phyloP scores from a whole-genome alignment of 2,113 vertebrate species.

The Cochlearius cochlearius region DNA sequence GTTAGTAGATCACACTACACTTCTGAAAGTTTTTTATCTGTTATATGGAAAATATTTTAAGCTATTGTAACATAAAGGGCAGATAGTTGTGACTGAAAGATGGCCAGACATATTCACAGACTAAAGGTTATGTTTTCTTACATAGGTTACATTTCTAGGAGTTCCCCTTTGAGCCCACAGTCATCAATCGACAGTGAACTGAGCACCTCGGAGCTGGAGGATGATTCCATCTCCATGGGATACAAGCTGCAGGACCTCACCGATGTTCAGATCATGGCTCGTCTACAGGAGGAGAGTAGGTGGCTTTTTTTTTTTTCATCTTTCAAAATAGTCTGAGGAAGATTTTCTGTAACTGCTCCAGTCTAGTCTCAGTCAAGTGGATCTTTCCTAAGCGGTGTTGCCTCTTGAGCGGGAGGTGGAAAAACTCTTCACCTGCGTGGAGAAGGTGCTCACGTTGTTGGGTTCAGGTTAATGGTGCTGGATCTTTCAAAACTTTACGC shows the following conservation, averaged over 20 bases:
- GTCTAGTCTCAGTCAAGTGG: neutral
- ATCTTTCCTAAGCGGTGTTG: rapidly evolving
- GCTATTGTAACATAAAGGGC: neutral
- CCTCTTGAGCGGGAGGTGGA: neutral
- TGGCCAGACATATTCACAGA: neutral
- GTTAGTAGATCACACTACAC: neutral
- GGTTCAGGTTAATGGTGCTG: neutral
- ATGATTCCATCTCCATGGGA: constrained; percentile 92
- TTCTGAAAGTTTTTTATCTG: neutral
- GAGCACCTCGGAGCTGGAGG: constrained; percentile 89
- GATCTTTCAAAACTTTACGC: neutral
- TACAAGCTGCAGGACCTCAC: constrained; percentile 98
- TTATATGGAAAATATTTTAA: neutral
- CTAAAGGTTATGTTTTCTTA: neutral
- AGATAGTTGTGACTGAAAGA: neutral
- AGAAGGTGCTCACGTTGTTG: rapidly evolving
- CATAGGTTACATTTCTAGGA: constrained; percentile 79
- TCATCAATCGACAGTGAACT: constrained; percentile 94
- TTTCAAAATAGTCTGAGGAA: neutral
- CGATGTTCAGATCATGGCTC: constrained; percentile 98
- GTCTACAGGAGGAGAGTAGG: constrained; percentile 97
- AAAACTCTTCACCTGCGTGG: neutral
- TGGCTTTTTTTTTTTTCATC: neutral
- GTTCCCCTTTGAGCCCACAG: constrained; percentile 88
- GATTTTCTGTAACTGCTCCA: neutral